phyloP scores from a whole-genome alignment of 2,888 invertebrate genomes.

The Meloe dianella region DNA sequence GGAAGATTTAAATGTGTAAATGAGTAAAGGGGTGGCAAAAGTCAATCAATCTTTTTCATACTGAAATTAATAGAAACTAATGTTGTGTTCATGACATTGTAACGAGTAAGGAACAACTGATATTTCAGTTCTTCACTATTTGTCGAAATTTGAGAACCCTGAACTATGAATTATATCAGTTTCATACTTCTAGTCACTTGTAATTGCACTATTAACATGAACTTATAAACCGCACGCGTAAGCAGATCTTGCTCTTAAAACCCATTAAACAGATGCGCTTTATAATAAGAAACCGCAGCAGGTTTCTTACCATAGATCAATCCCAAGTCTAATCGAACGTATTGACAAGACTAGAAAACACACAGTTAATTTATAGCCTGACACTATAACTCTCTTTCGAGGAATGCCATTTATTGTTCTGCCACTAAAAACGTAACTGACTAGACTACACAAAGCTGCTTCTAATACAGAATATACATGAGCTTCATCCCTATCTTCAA shows the following conservation, averaged over 20 bases:
- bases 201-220: not conserved
- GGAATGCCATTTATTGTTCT: not conserved
- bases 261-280: constrained; percentile 42
- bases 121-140: no score
- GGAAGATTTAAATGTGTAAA: not conserved
- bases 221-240: constrained; percentile 31
- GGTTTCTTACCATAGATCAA: constrained; percentile 39
- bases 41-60: not conserved
- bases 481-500: not conserved
- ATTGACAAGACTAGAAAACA: constrained; percentile 20
- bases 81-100: no score
- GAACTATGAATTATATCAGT: no score
- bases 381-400: not conserved
- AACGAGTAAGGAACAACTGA: no score
- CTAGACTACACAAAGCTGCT: no score
- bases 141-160: no score
- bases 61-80: not conserved
- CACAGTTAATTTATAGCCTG: constrained; percentile 17
- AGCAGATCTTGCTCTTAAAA: constrained; percentile 37
- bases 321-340: constrained; percentile 37
- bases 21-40: not conserved
- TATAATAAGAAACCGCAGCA: constrained; percentile 36
- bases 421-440: no score
- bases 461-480: no score
- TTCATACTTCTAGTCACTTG: not conserved